phyloP scores from a whole-genome alignment of 2,797 vertebrate genomes.

The Buphagus erythrorhynchus region DNA sequence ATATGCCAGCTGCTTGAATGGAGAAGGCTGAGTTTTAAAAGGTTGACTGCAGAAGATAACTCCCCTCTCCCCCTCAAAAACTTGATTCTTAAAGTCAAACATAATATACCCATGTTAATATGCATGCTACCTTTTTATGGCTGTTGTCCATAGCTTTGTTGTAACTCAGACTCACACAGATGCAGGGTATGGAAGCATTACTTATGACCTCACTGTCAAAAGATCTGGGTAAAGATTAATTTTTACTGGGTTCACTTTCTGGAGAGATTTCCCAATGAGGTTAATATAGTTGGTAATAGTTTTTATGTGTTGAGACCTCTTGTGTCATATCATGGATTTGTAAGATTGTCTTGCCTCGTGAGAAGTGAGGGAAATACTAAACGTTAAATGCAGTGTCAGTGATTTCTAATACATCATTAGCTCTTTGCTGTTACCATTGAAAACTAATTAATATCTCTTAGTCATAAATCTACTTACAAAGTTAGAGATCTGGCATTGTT shows the following conservation, averaged over 20 bases:
- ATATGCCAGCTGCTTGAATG: background rate
- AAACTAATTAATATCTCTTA: background rate
- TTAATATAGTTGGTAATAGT: background rate
- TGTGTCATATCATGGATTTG: background rate
- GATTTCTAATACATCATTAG: background rate
- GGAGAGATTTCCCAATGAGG: background rate
- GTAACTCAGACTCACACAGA: background rate
- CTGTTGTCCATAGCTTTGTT: background rate
- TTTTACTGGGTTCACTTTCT: background rate
- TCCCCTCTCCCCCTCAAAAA: background rate
- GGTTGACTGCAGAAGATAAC: background rate
- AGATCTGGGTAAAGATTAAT: background rate
- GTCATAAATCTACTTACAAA: background rate
- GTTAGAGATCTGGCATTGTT: background rate
- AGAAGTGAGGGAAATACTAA: background rate
- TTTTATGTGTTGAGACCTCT: background rate
- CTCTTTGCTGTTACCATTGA: background rate
- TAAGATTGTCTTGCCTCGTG: background rate
- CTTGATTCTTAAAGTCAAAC: background rate
- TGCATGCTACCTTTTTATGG: accelerated
- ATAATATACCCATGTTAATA: background rate
- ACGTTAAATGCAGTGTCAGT: background rate
- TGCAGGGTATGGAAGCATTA: background rate
- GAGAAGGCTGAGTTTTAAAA: background rate
- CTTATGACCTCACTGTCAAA: accelerated